A percentile compares a stretch with the other conserved stretches of the same genome.
Conservation (phyloP, 2,797 vertebrate genomes). For the Podarcis siculus region DNA sequence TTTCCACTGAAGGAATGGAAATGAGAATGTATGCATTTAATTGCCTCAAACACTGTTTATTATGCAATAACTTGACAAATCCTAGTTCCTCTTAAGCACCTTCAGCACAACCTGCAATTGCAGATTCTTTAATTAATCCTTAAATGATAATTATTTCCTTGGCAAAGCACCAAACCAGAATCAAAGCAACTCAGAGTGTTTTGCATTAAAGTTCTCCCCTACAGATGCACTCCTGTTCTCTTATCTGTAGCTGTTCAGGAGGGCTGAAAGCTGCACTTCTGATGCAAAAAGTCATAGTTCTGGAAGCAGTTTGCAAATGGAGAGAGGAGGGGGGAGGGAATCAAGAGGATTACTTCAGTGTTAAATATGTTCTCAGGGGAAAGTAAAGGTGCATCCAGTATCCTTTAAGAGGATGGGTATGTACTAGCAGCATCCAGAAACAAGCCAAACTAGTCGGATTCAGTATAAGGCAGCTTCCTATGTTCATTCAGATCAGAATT, state of each 20-base stretch:
- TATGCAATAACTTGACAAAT: constrained; percentile 57
- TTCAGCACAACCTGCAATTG: constrained; percentile 65
- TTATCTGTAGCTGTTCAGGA: constrained; percentile 29
- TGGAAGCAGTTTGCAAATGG: constrained; percentile 1
- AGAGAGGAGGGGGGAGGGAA: neutral
- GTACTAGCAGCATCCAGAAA: neutral
- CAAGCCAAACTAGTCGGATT: neutral
- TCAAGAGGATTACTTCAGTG: neutral
- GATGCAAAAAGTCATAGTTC: neutral
- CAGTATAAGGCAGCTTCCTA: too few relatives aligned
- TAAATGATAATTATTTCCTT: constrained; percentile 75
- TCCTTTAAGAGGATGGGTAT: neutral
- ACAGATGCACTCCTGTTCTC: constrained; percentile 39
- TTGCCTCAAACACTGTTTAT: constrained; percentile 56
- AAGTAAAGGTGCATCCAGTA: neutral
- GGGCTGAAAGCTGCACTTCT: constrained; percentile 14
- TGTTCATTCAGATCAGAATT: neutral
- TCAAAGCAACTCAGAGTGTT: constrained; percentile 56
- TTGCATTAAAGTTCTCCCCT: constrained; percentile 48
- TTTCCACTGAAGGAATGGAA: constrained; percentile 9
- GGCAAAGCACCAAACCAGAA: constrained; percentile 64
- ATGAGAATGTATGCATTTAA: constrained; percentile 48
- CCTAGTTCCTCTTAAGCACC: constrained; percentile 58
- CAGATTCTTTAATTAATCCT: constrained; percentile 76
- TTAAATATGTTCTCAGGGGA: constrained; percentile 14